Conservation (phyloP, 2,888 invertebrate species). For the Tuberolachnus salignus region DNA sequence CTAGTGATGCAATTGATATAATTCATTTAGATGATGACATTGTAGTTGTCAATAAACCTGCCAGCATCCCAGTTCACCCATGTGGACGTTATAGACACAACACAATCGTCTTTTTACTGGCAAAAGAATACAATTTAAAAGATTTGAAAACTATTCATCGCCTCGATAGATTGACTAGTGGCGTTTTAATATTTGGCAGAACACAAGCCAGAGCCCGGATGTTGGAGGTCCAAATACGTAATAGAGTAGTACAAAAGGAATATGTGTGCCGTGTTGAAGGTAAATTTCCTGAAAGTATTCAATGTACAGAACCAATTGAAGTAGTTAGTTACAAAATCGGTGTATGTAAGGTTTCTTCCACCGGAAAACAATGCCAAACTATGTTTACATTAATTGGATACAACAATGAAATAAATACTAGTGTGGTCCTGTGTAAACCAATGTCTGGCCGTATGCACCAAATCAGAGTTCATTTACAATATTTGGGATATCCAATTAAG, state of each 20-base stretch:
- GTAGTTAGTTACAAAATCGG: slow-evolving; percentile 95
- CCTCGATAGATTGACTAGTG: slow-evolving; percentile 94
- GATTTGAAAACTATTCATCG: slow-evolving; percentile 93
- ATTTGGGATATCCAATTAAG: slow-evolving; percentile 94
- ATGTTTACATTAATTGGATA: slow-evolving; percentile 87
- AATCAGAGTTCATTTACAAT: slow-evolving; percentile 97
- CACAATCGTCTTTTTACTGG: slow-evolving; percentile 93
- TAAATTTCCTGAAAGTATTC: slow-evolving; percentile 84
- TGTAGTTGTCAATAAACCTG: slow-evolving; percentile 99
- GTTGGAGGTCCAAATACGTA: slow-evolving; percentile 93
- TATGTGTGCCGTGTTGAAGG: slow-evolving; percentile 95
- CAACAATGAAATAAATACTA: slow-evolving; percentile 77
- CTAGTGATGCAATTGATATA: slow-evolving; percentile 94
- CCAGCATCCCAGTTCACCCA: slow-evolving; percentile 99
- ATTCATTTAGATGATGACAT: slow-evolving; percentile 97
- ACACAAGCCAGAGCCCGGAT: slow-evolving; percentile 91
- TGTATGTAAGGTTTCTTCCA: slow-evolving; percentile 89
- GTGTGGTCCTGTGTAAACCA: slow-evolving; percentile 92
- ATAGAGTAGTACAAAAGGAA: slow-evolving; percentile 89
- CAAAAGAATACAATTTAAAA: slow-evolving; percentile 92
- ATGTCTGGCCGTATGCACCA: slow-evolving; percentile 98
- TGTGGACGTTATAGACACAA: slow-evolving; percentile 98
- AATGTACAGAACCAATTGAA: slow-evolving; percentile 88
- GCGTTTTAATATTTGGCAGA: slow-evolving; percentile 88
- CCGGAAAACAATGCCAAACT: slow-evolving; percentile 91